These are phyloP conservation scores for Hydrozoanthus gracilis DNA, from an alignment of 92 coral and sea anemone genomes.

Conservation along the genomic window DNA sequence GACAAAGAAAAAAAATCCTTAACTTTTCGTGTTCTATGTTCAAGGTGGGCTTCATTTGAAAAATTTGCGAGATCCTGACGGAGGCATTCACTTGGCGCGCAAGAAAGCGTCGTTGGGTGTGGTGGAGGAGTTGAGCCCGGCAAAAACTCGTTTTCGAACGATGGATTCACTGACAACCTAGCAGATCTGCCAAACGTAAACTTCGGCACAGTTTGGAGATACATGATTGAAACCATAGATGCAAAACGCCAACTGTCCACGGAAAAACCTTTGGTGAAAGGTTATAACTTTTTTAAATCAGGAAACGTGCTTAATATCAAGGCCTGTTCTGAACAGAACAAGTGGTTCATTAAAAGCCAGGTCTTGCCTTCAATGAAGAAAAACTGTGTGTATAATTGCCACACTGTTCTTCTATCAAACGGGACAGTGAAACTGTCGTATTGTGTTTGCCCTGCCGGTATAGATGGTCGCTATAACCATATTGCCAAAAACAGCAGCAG, in stretches of 20 bases:
- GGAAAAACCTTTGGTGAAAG: constrained; percentile 14
- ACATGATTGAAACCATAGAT: background rate
- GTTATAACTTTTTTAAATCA: background rate
- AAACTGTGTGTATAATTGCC: background rate
- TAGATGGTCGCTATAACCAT: constrained; percentile 14
- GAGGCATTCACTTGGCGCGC: background rate
- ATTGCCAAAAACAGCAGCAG: background rate
- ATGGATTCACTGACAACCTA: background rate
- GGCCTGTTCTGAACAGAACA: background rate
- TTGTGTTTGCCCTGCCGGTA: constrained; percentile 14
- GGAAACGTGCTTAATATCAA: constrained; percentile 15
- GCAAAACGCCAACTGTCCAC: constrained; percentile 13
- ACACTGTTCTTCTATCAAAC: background rate
- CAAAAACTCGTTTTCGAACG: background rate
- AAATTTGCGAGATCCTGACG: background rate
- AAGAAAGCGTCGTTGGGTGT: background rate
- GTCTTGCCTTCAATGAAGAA: constrained; percentile 16
- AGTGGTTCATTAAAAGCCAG: background rate
- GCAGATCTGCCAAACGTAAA: background rate
- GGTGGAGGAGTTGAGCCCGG: background rate
- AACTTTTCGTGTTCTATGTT: too few relatives aligned
- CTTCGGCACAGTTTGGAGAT: background rate
- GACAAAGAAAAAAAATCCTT: background rate
- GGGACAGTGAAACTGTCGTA: background rate
- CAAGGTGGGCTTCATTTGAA: constrained; percentile 1